These are phyloP conservation scores for Arremon aurantiirostris DNA, from an alignment of 2,797 vertebrate species.

Conservation along the genomic window DNA sequence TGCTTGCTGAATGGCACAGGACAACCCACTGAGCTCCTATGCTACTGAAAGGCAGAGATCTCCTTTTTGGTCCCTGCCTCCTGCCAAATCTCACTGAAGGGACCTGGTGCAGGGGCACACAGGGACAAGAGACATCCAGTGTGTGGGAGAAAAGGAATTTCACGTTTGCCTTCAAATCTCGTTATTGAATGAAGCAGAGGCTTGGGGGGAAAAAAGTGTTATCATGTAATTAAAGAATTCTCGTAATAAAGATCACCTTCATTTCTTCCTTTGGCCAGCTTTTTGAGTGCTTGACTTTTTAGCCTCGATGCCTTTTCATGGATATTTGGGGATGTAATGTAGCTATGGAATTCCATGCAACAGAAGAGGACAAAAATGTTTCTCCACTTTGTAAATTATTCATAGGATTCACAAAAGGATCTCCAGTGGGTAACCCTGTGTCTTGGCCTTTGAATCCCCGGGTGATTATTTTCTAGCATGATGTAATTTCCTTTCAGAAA, in stretches of 20 bases:
- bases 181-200: neutral
- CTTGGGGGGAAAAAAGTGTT: accelerated
- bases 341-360: neutral
- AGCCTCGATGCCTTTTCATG: neutral
- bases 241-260: neutral
- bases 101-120: neutral
- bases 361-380: neutral
- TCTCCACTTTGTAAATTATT: neutral
- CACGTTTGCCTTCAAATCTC: neutral
- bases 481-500: neutral
- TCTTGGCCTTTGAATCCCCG: neutral
- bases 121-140: accelerated
- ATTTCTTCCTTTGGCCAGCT: neutral
- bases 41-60: neutral
- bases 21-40: neutral
- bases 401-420: neutral
- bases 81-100: neutral
- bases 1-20: neutral
- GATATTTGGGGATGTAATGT: neutral
- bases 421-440: neutral
- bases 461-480: neutral
- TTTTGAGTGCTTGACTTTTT: neutral
- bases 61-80: neutral
- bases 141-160: neutral
- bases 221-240: neutral